A percentile compares a stretch with the other conserved stretches of the same genome.
Evolutionary conservation across 2,888 invertebrate species (phyloP).

Genomic region (Penaeus monodon): DNA sequence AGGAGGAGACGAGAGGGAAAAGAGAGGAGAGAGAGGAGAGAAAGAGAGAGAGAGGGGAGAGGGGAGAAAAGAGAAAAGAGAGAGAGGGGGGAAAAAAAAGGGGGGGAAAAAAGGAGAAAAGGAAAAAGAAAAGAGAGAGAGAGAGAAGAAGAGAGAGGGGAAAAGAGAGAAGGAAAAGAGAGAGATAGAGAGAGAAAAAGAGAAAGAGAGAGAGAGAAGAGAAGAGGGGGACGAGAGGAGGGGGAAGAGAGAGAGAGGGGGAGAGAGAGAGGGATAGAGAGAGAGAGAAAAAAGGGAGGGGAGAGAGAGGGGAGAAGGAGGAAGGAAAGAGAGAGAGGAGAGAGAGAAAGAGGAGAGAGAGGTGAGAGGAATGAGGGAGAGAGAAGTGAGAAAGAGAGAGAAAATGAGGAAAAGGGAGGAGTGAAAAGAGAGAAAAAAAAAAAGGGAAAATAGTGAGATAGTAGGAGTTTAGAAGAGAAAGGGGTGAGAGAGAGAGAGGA

Average conservation of each 20-base stretch:
- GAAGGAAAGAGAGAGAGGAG: not conserved
- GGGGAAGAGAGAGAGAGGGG: not conserved
- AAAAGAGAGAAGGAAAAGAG: not conserved
- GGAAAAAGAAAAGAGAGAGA: not conserved
- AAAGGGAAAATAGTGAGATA: no score
- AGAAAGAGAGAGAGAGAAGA: not conserved
- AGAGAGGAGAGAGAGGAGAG: not conserved
- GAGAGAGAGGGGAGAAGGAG: not conserved
- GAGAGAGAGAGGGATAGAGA: not conserved
- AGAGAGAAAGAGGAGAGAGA: not conserved
- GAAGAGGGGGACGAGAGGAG: no score
- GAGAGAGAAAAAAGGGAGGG: not conserved
- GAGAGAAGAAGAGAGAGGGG: not conserved
- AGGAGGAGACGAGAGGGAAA: not conserved
- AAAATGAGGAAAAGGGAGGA: not conserved
- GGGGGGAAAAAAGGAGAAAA: not conserved
- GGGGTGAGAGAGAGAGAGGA: not conserved
- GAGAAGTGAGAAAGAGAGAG: not conserved
- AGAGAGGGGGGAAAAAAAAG: not conserved
- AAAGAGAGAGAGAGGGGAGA: not conserved
- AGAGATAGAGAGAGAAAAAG: not conserved
- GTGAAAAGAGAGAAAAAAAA: not conserved
- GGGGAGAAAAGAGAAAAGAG: not conserved
- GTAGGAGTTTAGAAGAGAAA: no score
- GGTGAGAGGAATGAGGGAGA: not conserved